Conservation (phyloP, 2,888 invertebrate species). For the Amblyjoppa proteus region DNA sequence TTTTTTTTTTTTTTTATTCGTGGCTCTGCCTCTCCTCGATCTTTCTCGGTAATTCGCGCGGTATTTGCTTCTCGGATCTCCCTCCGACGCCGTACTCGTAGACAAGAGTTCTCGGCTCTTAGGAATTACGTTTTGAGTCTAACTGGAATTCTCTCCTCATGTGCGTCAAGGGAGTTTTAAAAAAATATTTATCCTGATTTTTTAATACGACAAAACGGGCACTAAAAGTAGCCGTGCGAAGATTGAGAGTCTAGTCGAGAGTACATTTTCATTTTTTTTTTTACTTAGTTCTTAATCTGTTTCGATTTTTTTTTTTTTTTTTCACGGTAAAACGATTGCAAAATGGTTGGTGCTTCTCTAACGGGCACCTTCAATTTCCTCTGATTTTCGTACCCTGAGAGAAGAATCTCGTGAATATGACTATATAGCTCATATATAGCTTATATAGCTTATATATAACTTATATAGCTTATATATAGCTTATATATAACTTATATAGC, state of each 20-base stretch:
- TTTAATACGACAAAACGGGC: neutral
- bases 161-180: neutral
- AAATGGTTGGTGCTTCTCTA: too few species aligned
- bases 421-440: too few species aligned
- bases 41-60: constrained; percentile 35
- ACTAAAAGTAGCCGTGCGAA: neutral
- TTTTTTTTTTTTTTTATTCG: constrained; percentile 15
- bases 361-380: too few species aligned
- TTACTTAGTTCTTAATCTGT: too few species aligned
- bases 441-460: too few species aligned
- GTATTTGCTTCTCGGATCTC: constrained; percentile 16
- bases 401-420: too few species aligned
- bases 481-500: too few species aligned
- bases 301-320: too few species aligned
- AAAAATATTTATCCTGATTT: neutral
- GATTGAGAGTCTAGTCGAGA: neutral
- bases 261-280: too few species aligned
- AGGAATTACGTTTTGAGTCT: neutral
- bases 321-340: too few species aligned
- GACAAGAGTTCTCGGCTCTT: neutral
- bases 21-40: constrained; percentile 9
- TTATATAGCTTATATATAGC: too few species aligned
- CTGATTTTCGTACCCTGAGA: too few species aligned
- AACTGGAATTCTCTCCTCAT: neutral
- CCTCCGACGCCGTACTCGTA: neutral